These are phyloP conservation scores for Drosophila carrolli DNA, from an alignment of 1,140 invertebrate species.

Conservation along the genomic window DNA sequence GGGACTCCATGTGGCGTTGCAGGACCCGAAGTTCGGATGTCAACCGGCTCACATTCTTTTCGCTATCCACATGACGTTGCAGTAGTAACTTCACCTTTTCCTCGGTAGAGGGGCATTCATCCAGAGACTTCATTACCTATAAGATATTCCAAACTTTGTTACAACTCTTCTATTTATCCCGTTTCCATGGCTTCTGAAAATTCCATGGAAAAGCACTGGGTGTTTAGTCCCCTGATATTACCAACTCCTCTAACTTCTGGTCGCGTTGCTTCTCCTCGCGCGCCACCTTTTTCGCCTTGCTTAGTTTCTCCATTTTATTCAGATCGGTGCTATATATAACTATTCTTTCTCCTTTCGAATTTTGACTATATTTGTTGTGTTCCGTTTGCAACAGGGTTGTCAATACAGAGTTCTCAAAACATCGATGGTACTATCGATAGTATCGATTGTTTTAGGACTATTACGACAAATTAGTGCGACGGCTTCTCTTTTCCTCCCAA, in stretches of 20 bases:
- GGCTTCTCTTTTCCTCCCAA: too few relatives aligned
- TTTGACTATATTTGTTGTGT: slow-evolving; percentile 72
- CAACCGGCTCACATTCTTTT: slow-evolving; percentile 91
- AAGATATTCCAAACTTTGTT: background rate
- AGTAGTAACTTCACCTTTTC: slow-evolving; percentile 91
- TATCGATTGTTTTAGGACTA: too few relatives aligned
- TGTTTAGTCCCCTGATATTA: slow-evolving; percentile 19
- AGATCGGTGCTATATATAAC: slow-evolving; percentile 55
- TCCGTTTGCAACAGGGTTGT: background rate
- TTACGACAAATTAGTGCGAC: too few relatives aligned
- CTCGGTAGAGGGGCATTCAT: slow-evolving; percentile 87
- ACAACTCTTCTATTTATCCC: slow-evolving; percentile 6
- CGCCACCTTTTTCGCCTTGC: slow-evolving; percentile 68
- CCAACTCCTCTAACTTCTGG: slow-evolving; percentile 77
- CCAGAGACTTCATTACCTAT: slow-evolving; percentile 90
- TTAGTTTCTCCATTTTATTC: slow-evolving; percentile 65
- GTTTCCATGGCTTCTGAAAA: slow-evolving; percentile 12
- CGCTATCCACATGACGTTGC: slow-evolving; percentile 91
- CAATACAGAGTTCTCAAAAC: too few relatives aligned
- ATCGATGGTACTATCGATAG: too few relatives aligned
- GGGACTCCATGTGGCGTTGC: slow-evolving; percentile 88
- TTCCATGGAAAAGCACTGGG: background rate
- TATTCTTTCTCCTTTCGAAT: slow-evolving; percentile 51
- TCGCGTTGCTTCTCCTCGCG: slow-evolving; percentile 79
- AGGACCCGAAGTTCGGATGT: slow-evolving; percentile 88